phyloP scores from a whole-genome alignment of 1,140 invertebrate species.

The Uloborus diversus region DNA sequence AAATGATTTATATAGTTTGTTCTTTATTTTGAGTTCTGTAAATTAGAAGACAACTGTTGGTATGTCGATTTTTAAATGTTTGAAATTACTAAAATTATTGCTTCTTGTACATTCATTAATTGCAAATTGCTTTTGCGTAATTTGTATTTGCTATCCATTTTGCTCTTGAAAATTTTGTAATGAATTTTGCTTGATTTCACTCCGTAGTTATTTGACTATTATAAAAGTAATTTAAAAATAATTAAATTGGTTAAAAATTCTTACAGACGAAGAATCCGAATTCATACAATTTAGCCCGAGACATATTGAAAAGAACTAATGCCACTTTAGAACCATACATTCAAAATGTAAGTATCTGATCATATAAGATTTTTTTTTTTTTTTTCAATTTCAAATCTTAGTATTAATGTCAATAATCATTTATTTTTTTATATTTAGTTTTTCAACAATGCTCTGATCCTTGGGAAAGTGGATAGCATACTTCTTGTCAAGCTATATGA shows the following conservation, averaged over 20 bases:
- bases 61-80: no score
- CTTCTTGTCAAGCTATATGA: conserved; percentile 77
- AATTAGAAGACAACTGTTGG: no score
- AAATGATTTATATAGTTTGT: no score
- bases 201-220: no score
- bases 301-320: conserved; percentile 89
- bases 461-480: conserved; percentile 43
- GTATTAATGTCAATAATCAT: background rate
- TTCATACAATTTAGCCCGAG: conserved; percentile 91
- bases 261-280: conserved; percentile 80
- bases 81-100: no score
- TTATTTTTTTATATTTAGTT: conserved; percentile 42
- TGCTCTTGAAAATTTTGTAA: no score
- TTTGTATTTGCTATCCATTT: no score
- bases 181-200: no score
- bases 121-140: no score
- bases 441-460: conserved; percentile 56
- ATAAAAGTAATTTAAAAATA: background rate
- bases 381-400: background rate
- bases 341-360: conserved; percentile 36
- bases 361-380: background rate
- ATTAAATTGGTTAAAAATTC: background rate
- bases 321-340: conserved; percentile 92
- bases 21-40: no score
- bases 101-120: no score